A percentile compares a stretch with the other conserved stretches of the same genome.
Evolutionary conservation across 2,797 vertebrate genomes (phyloP).

Genomic region (Enteromius treurensis): DNA sequence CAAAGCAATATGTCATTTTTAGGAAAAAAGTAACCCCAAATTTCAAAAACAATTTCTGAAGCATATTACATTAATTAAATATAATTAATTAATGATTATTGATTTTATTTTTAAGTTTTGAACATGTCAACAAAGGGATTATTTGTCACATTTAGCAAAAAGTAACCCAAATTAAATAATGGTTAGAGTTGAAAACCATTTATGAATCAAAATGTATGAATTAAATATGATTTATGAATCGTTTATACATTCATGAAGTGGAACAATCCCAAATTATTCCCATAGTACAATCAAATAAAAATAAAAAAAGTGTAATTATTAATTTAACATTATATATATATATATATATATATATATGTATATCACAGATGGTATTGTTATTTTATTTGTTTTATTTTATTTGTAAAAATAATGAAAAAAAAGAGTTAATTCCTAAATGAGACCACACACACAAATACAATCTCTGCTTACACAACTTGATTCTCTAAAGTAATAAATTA

Average conservation of each 20-base stretch:
- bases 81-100: not conserved
- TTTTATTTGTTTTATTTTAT: too few relatives aligned
- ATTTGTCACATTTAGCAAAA: not conserved
- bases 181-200: not conserved
- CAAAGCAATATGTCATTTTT: not conserved
- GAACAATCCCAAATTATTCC: not conserved
- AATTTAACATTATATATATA: too few relatives aligned
- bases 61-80: not conserved
- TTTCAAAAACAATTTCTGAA: not conserved
- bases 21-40: not conserved
- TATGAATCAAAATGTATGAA: not conserved
- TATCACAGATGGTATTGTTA: too few relatives aligned
- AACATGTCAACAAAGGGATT: not conserved
- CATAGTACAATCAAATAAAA: not conserved
- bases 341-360: too few relatives aligned
- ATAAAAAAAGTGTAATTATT: too few relatives aligned
- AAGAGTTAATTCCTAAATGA: not conserved
- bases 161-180: not conserved
- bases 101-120: not conserved
- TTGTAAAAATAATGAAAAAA: too few relatives aligned
- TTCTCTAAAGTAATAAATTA: not conserved
- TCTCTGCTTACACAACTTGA: not conserved
- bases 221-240: not conserved
- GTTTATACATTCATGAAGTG: not conserved
- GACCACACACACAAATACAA: not conserved